These are phyloP conservation scores for Vireo griseus DNA, from an alignment of 2,797 vertebrate species.

Conservation along the genomic window DNA sequence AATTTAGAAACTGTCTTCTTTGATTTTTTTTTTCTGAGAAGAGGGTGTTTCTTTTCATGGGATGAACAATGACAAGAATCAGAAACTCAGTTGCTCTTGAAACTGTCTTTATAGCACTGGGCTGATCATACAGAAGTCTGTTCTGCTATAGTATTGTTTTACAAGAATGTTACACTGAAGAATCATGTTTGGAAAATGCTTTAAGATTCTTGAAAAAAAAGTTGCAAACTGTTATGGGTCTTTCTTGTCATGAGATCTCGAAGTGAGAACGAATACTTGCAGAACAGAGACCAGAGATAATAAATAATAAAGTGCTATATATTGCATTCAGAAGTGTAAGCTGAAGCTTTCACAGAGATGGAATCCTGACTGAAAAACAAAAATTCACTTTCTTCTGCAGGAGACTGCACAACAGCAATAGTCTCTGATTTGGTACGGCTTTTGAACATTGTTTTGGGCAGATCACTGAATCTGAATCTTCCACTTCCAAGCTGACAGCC, in stretches of 20 bases:
- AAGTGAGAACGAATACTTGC: background rate
- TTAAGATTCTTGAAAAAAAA: background rate
- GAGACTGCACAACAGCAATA: background rate
- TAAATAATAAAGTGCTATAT: background rate
- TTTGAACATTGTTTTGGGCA: background rate
- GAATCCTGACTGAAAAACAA: background rate
- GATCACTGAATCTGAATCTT: background rate
- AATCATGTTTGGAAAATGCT: background rate
- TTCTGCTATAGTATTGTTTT: background rate
- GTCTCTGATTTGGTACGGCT: background rate
- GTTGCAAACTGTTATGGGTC: background rate
- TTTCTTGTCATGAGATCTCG: background rate
- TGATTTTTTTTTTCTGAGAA: background rate
- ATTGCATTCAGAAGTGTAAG: background rate
- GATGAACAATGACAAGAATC: background rate
- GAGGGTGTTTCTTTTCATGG: background rate
- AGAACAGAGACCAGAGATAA: background rate
- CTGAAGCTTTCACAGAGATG: background rate
- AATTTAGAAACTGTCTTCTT: background rate
- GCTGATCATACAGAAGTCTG: background rate
- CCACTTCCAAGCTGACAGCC: background rate
- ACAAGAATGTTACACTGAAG: background rate
- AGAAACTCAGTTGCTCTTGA: background rate
- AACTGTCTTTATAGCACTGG: background rate
- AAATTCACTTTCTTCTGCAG: background rate